Evolutionary conservation across 1,140 invertebrate species (phyloP).

Genomic region (Pseudoatta argentina): DNA sequence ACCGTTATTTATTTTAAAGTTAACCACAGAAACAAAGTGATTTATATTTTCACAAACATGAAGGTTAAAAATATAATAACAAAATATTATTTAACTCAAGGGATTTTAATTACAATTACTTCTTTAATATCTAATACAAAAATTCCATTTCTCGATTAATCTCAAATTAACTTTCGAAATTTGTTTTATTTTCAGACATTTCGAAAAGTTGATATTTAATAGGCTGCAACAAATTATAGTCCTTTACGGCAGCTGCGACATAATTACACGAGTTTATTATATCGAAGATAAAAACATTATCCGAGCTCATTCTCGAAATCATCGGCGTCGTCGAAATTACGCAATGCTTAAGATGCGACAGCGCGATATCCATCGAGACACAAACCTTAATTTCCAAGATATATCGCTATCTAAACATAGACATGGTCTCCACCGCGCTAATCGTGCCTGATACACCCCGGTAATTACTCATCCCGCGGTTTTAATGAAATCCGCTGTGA

Average conservation of each 20-base stretch:
- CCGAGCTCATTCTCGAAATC: conserved; percentile 13
- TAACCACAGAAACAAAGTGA: too few relatives aligned
- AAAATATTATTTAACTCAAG: too few relatives aligned
- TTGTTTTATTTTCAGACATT: background rate
- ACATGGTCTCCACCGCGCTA: conserved; percentile 12
- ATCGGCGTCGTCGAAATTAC: conserved; percentile 43
- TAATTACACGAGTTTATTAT: conserved; percentile 26
- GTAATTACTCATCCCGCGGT: conserved; percentile 53
- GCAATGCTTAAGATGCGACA: conserved; percentile 48
- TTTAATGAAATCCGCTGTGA: conserved; percentile 59
- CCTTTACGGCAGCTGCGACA: conserved; percentile 14
- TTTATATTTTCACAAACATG: too few relatives aligned
- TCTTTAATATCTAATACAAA: background rate
- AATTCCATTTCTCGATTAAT: conserved; percentile 11
- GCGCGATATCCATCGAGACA: conserved; percentile 43
- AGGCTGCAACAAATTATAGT: conserved; percentile 25
- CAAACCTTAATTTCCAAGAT: conserved; percentile 57
- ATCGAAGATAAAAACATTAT: conserved; percentile 7
- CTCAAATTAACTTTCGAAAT: background rate
- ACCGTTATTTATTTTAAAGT: too few relatives aligned
- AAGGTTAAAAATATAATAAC: too few relatives aligned
- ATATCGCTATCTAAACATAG: conserved; percentile 53
- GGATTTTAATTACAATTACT: too few relatives aligned
- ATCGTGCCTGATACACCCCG: conserved; percentile 38
- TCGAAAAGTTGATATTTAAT: background rate